Evolutionary conservation across 2,113 vertebrate genomes (phyloP), one percentile per base, ranked within the genome.

Genomic region (Numida meleagris): DNA sequence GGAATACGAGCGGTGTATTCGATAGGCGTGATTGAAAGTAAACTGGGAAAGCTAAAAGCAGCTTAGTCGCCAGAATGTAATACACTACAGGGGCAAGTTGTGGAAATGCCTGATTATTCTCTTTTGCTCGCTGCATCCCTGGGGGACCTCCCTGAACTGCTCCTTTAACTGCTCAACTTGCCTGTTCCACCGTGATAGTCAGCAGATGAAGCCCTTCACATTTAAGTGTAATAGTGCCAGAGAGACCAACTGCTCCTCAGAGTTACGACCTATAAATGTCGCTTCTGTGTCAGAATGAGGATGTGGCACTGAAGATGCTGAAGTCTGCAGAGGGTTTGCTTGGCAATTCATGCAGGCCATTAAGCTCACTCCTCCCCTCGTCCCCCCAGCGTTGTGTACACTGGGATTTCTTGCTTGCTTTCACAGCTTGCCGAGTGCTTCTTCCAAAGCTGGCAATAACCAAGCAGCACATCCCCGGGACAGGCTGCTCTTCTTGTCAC

Each of bases 271-370:
- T 97, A 97, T 96, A 97, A 97, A 97, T 96, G 96, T 97, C 96
- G 87, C 95, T 95, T 96, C 95, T 88, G 80, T 96, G 96, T 97
- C 96, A 93, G 94, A 95, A 88, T 40, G 94, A 96, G 96, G 88
- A 89, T 88, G 93, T 91, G 93, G 94, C 96, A 81, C 86, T 40
- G 94, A 96, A 97, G 96, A 96, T 96, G 94, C 96, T 93, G 95
- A 97, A 97, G 95, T 97, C 98, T 97, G 97, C 96, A 96, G 97
- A 96, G 96, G 88, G 84, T 98, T 98, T 98, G 98, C 98, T 98
- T 98, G 98, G 98, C 97, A 94, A 96, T 97, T 96, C 94, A 88
- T 85, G 95, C 85, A 97, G 97, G 97, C 97, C 98, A 98, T 99
- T 98, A 98, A 98, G 98, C 96, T 96, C 95, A 97, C 98, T 98